Evolutionary conservation across 2,113 vertebrate genomes (phyloP).

Genomic region (zebrafish (Danio rerio)): GRCz12tu NC_133188.1:26066501-26067000

Average conservation of each 20-base stretch:
- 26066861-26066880: background rate
- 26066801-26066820: background rate
- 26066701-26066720: background rate
- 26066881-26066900: background rate
- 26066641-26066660: background rate
- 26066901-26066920: background rate
- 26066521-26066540: no score
- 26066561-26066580: no score
- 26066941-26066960: constrained; percentile 29
- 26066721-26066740: background rate
- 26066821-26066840: background rate
- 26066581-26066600: constrained; percentile 6
- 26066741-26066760: constrained; percentile 19
- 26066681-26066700: background rate
- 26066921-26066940: constrained; percentile 31
- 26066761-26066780: background rate
- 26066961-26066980: constrained; percentile 11
- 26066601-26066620: background rate
- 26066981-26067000: no score
- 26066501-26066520: no score
- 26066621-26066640: background rate
- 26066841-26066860: background rate
- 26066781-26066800: background rate
- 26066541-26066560: no score
- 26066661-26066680: background rate